Base-by-base conservation (phyloP, 2,113 vertebrate genomes). In the Tragelaphus strepsiceros region DNA sequence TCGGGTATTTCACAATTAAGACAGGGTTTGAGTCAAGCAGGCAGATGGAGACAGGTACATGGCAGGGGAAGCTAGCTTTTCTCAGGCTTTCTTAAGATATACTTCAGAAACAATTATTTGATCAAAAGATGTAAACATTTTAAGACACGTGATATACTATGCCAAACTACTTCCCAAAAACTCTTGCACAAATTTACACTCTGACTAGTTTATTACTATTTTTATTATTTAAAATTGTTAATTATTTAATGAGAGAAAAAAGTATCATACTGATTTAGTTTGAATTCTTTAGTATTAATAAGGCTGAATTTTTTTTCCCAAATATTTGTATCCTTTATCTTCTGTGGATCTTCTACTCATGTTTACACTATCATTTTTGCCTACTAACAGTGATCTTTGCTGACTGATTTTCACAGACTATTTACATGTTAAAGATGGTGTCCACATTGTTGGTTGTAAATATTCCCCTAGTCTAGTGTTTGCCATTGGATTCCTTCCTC, bases 221-320 rank as follows among this genome's bases (percentile, higher is more conserved):
- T 26, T 67, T 19, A 1, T 51, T 53, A 19, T 5, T 26, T 49
- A 17, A 39, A 62, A 64, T 16, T 22, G 13, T 21, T 26, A 13
- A 39, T n/a, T 21, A 49, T 5, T 46, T 21, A 7, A 74, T 17
- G 16, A 53, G 46, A 43, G 15, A 51, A 74, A 71, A 58, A 67
- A 35, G 3, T 6, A 26, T 7, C 71, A 9, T 6, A 3, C 0
- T 39, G 51, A n/a, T 13, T 21, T 11, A 28, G n/a, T 16, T 5
- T 43, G n/a, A 16, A 7, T 35, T 32, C 53, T 43, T 14, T 2
- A 14, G 46, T 6, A 8, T n/a, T 12, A 14, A 39, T 28, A 26
- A 43, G 2, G 67, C 14, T 46, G 32, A 51, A 5, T 22, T 24
- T 7, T 35, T 62, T 62, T 62, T 15, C 16, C n/a, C 84, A 54